Evolutionary conservation across 2,113 vertebrate species (phyloP), one percentile per base, ranked within the genome.

Genomic region (Budorcas taxicolor): DNA sequence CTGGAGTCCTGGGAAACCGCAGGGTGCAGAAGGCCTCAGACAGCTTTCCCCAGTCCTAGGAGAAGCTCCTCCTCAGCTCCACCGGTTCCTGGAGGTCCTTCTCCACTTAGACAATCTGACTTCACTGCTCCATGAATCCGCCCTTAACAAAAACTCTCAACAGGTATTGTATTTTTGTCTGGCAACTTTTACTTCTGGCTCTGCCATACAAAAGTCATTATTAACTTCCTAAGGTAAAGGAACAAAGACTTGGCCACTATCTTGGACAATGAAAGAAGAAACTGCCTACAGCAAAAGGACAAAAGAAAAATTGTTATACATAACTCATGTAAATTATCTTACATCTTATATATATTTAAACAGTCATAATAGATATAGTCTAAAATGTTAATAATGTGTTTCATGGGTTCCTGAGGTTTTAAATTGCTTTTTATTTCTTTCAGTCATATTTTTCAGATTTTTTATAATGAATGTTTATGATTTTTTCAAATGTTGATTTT

Each of bases 291-390:
- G 62, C 33, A 86, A 95, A 85, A 97, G 43, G 84, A 97, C 43
- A 97, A 92, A 98, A 97, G 43, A 62, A 27, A 95, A 91, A 95
- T 52, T 86, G 71, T 13, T 85, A 91, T 86, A 58, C 1, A 58
- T 58, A 58, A 58, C 57, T 58, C 57, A 27, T 58, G 25, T 96
- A 97, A 95, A 90, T 43, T 76, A 43, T 84, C 52, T 60, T 52
- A 47, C 12, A 16, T 15, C 31, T 47, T 52, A 60, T 43, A 78
- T 47, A 81, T 43, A 50, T 60, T 71, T 97, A 33, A 93, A 76
- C 33, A 52, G 43, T 95, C 31, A 11, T 90, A 60, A 82, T 50
- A 43, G 17, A 55, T 58, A n/a, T n/a, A 85, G 82, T 33, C 14
- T 3, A 47, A 92, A 95, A 83, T 95, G 36, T 58, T 97, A 94